These are phyloP conservation scores for Cremastinae sp. DNA, from an alignment of 2,888 invertebrate species.

Conservation along the genomic window DNA sequence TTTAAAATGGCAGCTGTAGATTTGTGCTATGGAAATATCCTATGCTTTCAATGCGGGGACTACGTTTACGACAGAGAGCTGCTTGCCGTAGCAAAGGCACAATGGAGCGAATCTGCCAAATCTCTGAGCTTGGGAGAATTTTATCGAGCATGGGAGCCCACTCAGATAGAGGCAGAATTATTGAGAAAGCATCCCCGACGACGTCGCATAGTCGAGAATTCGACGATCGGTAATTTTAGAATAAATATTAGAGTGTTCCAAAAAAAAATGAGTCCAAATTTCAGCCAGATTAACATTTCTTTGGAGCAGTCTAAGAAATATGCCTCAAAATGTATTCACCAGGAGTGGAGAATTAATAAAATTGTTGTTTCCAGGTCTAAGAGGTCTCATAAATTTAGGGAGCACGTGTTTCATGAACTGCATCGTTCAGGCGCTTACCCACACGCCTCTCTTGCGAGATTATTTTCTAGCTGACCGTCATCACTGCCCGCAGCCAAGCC, in stretches of 20 bases:
- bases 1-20: constrained; percentile 86
- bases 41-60: constrained; percentile 94
- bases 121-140: constrained; percentile 78
- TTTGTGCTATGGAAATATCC: constrained; percentile 92
- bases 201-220: constrained; percentile 89
- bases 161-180: constrained; percentile 88
- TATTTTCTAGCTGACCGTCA: constrained; percentile 97
- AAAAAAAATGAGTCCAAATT: neutral
- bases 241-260: neutral
- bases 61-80: constrained; percentile 93
- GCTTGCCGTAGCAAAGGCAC: constrained; percentile 76
- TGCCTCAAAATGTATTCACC: too few species aligned
- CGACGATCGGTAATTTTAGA: constrained; percentile 85
- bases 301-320: too few species aligned
- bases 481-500: constrained; percentile 89
- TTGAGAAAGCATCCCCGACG: constrained; percentile 89
- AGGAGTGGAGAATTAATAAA: too few species aligned
- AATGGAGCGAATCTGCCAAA: constrained; percentile 79
- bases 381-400: constrained; percentile 97
- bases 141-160: constrained; percentile 88
- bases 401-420: constrained; percentile 99
- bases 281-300: neutral
- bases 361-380: constrained; percentile 84
- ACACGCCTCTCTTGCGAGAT: constrained; percentile 96
- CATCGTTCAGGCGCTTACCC: constrained; percentile 95